Evolutionary conservation across 2,113 vertebrate species (phyloP).

Genomic region (Poecile atricapillus): DNA sequence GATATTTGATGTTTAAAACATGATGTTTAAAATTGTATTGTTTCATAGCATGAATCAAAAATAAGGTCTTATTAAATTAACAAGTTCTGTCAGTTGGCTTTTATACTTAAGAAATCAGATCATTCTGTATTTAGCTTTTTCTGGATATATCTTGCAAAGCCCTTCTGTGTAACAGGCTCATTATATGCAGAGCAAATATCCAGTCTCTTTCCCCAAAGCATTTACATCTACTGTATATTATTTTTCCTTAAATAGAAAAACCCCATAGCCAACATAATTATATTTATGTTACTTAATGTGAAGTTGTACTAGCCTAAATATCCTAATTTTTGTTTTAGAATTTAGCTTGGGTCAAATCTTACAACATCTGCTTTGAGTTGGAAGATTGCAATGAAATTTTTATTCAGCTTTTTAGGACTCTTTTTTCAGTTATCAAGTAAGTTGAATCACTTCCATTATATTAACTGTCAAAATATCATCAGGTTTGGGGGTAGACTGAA

Average conservation of each 20-base stretch:
- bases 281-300: conserved; percentile 5
- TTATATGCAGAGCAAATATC: not conserved
- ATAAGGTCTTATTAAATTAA: not conserved
- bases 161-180: not conserved
- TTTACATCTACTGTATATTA: not conserved
- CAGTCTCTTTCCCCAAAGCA: not conserved
- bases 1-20: not conserved
- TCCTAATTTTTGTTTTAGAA: conserved; percentile 80
- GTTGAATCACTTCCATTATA: conserved; percentile 53
- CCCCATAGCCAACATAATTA: not conserved
- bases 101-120: not conserved
- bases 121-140: not conserved
- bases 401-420: conserved; percentile 98
- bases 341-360: conserved; percentile 99
- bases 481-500: not conserved
- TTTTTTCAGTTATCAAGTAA: conserved; percentile 99
- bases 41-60: not conserved
- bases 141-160: not conserved
- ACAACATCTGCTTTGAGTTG: conserved; percentile 99
- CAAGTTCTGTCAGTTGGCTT: not conserved
- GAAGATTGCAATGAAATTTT: conserved; percentile 99
- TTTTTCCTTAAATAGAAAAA: not conserved
- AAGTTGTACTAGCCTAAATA: conserved; percentile 38
- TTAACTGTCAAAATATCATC: not conserved
- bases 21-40: not conserved